Conservation (phyloP, 2,888 invertebrate genomes). For the Lasioglossum vierecki region DNA sequence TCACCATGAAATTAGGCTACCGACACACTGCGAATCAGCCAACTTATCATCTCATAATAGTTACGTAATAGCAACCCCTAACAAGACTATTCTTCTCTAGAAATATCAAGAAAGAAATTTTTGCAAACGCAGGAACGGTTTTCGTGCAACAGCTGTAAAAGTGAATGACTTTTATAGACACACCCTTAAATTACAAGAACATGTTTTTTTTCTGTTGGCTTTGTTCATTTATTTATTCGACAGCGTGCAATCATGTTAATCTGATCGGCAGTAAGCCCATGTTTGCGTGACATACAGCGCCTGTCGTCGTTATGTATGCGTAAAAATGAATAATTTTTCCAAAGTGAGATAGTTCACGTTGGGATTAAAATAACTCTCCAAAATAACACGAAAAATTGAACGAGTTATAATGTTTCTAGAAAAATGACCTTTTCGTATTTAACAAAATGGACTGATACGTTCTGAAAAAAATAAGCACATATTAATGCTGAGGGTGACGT, state of each 20-base stretch:
- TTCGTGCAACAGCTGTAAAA: not conserved
- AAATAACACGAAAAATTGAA: not conserved
- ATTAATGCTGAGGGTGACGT: not conserved
- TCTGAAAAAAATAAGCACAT: not conserved
- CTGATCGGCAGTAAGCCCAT: not conserved
- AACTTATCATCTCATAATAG: not conserved
- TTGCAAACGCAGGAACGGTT: not conserved
- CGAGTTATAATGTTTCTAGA: not conserved
- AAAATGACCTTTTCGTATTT: not conserved
- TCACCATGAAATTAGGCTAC: constrained; percentile 18
- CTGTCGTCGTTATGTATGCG: not conserved
- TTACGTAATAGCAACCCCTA: not conserved
- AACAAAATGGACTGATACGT: not conserved
- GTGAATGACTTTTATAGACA: not conserved
- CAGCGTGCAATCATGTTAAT: not conserved
- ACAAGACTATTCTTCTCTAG: not conserved
- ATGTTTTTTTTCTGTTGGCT: not conserved
- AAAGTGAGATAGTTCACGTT: not conserved
- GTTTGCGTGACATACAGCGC: not conserved
- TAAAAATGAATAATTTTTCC: not conserved
- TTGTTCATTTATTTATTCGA: not conserved
- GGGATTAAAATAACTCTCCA: not conserved
- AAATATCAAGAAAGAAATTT: not conserved
- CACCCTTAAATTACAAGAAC: not conserved
- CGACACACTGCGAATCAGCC: not conserved